These are phyloP conservation scores for Myopa testacea DNA, from an alignment of 2,888 invertebrate species.

Conservation along the genomic window DNA sequence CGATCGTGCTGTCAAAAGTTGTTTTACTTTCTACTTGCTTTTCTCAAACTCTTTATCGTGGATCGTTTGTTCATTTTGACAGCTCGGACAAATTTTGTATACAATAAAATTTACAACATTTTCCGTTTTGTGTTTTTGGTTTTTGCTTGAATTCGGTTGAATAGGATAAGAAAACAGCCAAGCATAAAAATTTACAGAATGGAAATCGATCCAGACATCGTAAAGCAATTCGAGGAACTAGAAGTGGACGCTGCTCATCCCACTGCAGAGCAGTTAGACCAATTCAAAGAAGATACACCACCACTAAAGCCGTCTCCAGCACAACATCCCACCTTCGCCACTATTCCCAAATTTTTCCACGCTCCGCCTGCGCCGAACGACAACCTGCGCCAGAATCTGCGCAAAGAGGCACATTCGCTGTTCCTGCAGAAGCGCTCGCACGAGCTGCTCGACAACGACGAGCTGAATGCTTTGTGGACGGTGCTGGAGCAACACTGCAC, in stretches of 20 bases:
- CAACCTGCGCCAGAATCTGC: conserved; percentile 80
- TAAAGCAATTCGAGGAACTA: conserved; percentile 56
- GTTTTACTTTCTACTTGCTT: not conserved
- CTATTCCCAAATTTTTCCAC: conserved; percentile 81
- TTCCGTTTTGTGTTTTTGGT: not conserved
- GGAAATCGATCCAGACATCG: conserved; percentile 61
- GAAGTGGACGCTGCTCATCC: conserved; percentile 49
- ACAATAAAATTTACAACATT: no score
- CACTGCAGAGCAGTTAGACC: conserved; percentile 50
- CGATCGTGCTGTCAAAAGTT: not conserved
- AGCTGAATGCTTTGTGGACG: conserved; percentile 86
- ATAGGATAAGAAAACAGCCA: not conserved
- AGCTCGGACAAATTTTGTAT: conserved; percentile 23
- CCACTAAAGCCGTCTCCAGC: conserved; percentile 36
- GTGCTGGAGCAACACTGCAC: conserved; percentile 83
- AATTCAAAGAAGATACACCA: conserved; percentile 48
- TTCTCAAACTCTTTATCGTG: conserved; percentile 2
- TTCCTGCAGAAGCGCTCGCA: conserved; percentile 88
- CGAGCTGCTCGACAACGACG: conserved; percentile 87
- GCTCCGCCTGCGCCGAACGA: conserved; percentile 83
- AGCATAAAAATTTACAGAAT: conserved; percentile 43
- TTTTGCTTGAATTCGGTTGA: not conserved
- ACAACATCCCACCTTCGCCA: conserved; percentile 67
- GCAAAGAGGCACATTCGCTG: conserved; percentile 89
- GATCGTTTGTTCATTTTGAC: conserved; percentile 18